Base-by-base conservation (phyloP, 1,140 invertebrate species). In the Phthorimaea operculella region DNA sequence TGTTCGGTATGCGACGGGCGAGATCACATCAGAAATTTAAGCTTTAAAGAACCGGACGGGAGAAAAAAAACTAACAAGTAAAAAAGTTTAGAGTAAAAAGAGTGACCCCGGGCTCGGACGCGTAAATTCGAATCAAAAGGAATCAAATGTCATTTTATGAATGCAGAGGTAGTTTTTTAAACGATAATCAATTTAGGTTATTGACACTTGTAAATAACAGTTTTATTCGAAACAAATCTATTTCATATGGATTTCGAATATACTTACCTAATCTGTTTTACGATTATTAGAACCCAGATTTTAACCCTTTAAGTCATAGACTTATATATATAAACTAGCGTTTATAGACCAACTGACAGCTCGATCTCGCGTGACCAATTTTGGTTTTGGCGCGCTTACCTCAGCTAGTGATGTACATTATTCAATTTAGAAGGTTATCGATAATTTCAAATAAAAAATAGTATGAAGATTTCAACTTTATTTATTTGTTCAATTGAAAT, bases 21-120 rank as follows among this genome's bases (percentile, higher is more conserved):
- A 73, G 78, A 83, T 83, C 76, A 73, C 72, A 83, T 83, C 79
- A 70, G 77, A 76, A 80, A 79, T 73, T 77, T 75, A 74, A 80
- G 77, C 77, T 68, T 73, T 74, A 74, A 72, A 77, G 70, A 71
- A 69, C 64, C 70, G 72, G 64, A 58, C 58, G 63, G 64, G 54
- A 61, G 58, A 68, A 69, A 72, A 67, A 73, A 58, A 61, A 53
- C 56, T 54, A 58, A 62, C 51, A 60, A 63, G 64, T 60, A 70
- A 70, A 58, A 63, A 70, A 63, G 68, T 66, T 66, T 63, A n/a
- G 21, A n/a, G 42, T 44, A 21, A 55, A 58, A 51, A 64, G 55
- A 15, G 58, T 74, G 76, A 76, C 75, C 74, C 66, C 39, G 6
- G 57, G 55, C 55, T 66, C 66, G 75, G 70, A 72, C 77, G 68